Base-by-base conservation (phyloP, 2,113 vertebrate genomes). In the Cryptomyrus ogoouensis region DNA sequence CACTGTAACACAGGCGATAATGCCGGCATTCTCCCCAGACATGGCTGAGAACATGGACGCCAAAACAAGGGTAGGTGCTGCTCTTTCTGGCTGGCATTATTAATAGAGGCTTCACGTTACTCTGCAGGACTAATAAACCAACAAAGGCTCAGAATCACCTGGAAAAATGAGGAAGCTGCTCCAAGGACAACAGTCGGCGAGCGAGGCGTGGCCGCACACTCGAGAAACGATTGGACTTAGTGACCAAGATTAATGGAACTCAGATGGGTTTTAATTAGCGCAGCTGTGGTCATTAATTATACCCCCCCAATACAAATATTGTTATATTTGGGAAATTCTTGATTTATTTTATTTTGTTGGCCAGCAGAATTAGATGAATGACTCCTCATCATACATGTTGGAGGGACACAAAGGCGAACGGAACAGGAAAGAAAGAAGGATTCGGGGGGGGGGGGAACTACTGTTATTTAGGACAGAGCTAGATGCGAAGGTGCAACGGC, bases 181-280 rank as follows among this genome's bases (percentile, higher is more conserved):
- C 2, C 94, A 94, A 96, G 94, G 95, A 93, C 95, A 46, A 70
- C 88, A 24, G 92, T 89, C 92, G 87, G 89, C 84, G 91, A 90
- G 87, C 92, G 27, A 95, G 95, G 95, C 95, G 94, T 93, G 94
- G 95, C 92, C 91, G 87, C 91, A 24, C 50, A 84, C 83, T 85
- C 53, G 90, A 89, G 77, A 91, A 89, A 95, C 93, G 94, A 91
- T 94, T 91, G 95, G 95, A 94, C 93, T 92, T 88, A 86, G 92
- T 96, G 97, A 98, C 97, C 97, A 98, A 98, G 98, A 99, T 99
- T 97, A 98, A 99, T 99, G 98, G 96, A 97, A 95, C 96, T 97
- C 95, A 96, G 95, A 97, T 96, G 95, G 96, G 96, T 97, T 98
- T 98, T 98, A 99, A 99, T 99, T 99, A 99, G 97, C 96, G 95